Evolutionary conservation across 2,888 invertebrate genomes (phyloP), one percentile per base, ranked within the genome.

Genomic region (Tinea semifulvella): DNA sequence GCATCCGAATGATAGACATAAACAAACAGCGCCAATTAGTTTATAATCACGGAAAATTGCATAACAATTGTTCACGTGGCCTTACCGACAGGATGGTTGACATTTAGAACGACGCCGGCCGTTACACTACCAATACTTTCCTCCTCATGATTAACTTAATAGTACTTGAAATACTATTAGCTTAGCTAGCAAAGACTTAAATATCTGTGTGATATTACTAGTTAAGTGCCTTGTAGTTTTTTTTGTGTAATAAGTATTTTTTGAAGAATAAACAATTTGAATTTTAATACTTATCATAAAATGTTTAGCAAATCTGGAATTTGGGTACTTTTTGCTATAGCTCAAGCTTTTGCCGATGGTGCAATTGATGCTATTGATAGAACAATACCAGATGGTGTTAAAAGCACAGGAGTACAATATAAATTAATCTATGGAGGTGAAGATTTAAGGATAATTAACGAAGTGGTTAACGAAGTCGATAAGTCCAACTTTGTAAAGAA

Each of bases 361-460:
- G 48, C 55, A 4, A 58, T 57, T 1, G 54, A 52, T 5, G 60
- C 63, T 1, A 60, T 71, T 20, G 57, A 65, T 1, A 61, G 65
- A 42, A 54, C 56, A 2, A 25, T 67, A 1, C 66, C 60, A 42
- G 61, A 66, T 3, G 69, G 66, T 2, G 66, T 68, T 0, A 56
- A 49, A 3, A 74, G 72, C 48, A 14, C 57, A 13, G 70, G 69
- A 0, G 14, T 20, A 7, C 13, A 20, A 22, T 68, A 60, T 19
- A 67, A 59, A 45, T 49, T 75, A 1, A 48, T 76, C 1, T 76
- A 73, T 43, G 74, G 71, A 1, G 71, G 75, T 47, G 14, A 40
- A 22, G 22, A 40, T 2, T 35, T 11, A 10, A 14, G 18, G 16
- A 14, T 18, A 18, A 17, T 14, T 7, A 36, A 36, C 16, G 58